A percentile compares a stretch with the other conserved stretches of the same genome.
phyloP scores from a whole-genome alignment of 2,888 invertebrate genomes.

The Globia sparganii region DNA sequence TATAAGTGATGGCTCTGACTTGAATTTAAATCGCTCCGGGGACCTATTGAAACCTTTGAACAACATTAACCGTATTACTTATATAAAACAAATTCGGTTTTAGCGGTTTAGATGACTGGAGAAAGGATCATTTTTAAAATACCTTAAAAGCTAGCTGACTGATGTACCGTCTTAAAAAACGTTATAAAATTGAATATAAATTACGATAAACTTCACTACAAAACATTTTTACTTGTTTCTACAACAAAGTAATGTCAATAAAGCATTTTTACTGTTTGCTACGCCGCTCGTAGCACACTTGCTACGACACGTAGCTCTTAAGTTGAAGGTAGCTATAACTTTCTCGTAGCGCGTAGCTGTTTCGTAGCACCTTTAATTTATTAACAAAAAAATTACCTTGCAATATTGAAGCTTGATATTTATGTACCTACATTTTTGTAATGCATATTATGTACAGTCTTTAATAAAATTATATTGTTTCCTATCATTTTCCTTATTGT shows the following conservation, averaged over 20 bases:
- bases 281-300: conserved; percentile 35
- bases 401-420: conserved; percentile 2
- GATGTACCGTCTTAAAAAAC: background rate
- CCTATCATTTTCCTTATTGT: conserved; percentile 26
- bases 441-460: background rate
- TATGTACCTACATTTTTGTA: conserved; percentile 6
- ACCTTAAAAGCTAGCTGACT: background rate
- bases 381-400: conserved; percentile 18
- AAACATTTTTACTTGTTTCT: conserved; percentile 25
- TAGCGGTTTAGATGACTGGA: background rate
- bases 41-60: conserved; percentile 20
- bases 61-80: background rate
- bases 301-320: conserved; percentile 61
- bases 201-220: conserved; percentile 5
- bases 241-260: conserved; percentile 12
- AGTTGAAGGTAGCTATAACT: conserved; percentile 53
- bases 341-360: conserved; percentile 57
- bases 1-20: conserved; percentile 10
- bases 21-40: conserved; percentile 16
- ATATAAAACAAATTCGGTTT: background rate
- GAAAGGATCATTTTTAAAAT: background rate
- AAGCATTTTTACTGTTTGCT: conserved; percentile 42
- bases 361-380: conserved; percentile 46
- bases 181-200: background rate
- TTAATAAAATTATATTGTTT: background rate